These are phyloP conservation scores for Pterois miles DNA, from an alignment of 2,797 vertebrate species.

Conservation along the genomic window DNA sequence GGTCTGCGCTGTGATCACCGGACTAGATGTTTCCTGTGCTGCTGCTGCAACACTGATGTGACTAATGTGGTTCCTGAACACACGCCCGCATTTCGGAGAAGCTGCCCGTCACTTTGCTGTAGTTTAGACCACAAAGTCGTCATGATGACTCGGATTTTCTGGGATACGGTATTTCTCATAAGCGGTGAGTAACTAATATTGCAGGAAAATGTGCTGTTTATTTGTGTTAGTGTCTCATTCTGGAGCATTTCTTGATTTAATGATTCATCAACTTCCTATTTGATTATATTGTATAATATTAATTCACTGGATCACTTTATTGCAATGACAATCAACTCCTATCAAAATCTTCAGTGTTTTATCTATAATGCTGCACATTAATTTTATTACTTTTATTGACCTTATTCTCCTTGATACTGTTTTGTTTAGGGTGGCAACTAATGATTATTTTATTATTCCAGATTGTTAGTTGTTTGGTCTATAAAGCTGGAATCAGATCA, in stretches of 20 bases:
- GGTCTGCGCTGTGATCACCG: slow-evolving; percentile 14
- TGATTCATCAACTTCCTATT: background rate
- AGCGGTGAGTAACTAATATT: slow-evolving; percentile 69
- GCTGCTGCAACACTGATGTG: slow-evolving; percentile 7
- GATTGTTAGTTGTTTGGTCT: no score
- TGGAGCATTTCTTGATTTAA: no score
- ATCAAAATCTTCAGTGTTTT: background rate
- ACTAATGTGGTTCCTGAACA: slow-evolving; percentile 48
- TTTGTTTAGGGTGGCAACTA: background rate
- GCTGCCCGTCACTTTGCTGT: slow-evolving; percentile 1
- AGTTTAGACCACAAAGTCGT: slow-evolving; percentile 6
- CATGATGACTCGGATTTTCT: slow-evolving; percentile 79
- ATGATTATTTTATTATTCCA: no score
- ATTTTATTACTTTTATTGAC: background rate
- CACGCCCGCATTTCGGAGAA: slow-evolving; percentile 37
- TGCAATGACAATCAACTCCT: background rate
- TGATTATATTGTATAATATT: background rate
- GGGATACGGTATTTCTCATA: slow-evolving; percentile 79
- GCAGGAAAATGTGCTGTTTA: background rate
- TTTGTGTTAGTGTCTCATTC: background rate
- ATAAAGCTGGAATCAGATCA: no score
- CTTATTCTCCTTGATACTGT: background rate
- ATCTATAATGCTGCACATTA: background rate
- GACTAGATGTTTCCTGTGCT: background rate
- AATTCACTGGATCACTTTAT: background rate